Evolutionary conservation across 2,113 vertebrate genomes (phyloP).

Genomic region (Gavialis gangeticus): DNA sequence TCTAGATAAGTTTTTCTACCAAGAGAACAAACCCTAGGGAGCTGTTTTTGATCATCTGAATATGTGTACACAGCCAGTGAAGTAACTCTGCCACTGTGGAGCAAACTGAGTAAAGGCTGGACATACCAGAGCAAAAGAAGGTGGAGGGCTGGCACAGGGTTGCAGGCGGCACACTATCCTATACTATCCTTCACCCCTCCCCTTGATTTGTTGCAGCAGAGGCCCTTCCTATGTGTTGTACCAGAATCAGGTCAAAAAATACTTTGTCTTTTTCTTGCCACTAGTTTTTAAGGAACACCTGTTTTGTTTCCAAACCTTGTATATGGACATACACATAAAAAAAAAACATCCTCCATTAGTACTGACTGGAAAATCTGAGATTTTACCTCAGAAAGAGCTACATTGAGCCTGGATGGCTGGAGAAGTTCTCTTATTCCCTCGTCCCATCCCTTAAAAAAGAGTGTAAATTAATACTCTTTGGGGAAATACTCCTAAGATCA

Average conservation of each 20-base stretch:
- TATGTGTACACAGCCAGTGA: no score
- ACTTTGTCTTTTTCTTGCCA: neutral
- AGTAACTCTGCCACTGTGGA: no score
- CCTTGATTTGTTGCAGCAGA: neutral
- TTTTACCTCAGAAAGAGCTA: neutral
- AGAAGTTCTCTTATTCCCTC: neutral
- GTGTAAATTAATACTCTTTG: neutral
- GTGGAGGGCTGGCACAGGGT: no score
- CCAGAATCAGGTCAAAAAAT: neutral
- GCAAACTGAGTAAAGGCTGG: no score
- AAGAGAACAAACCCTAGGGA: no score
- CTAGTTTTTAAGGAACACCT: neutral
- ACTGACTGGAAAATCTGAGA: conserved; percentile 45
- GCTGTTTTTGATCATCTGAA: no score
- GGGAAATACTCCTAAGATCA: neutral
- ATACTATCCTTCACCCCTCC: no score
- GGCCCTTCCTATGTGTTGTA: neutral
- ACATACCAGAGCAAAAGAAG: no score
- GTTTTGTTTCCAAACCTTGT: neutral
- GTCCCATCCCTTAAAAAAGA: neutral
- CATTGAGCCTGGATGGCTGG: neutral
- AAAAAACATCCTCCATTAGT: neutral
- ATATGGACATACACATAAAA: neutral
- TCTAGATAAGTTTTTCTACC: no score
- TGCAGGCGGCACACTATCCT: no score